Base-by-base conservation (phyloP, 2,113 vertebrate species). In the Crotalus horridus region DNA sequence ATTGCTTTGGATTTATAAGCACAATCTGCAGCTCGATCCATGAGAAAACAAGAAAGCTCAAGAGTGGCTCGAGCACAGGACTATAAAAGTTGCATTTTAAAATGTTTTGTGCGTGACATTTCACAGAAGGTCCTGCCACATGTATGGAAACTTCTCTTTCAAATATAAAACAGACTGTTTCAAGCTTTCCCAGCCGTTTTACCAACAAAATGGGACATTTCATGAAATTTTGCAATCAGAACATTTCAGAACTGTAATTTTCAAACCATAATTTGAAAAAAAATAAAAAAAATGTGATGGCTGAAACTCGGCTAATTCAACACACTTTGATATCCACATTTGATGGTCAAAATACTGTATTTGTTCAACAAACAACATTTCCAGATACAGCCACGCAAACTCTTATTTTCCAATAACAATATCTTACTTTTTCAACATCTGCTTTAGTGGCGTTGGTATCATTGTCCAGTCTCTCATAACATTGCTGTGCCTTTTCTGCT, bases 401-500 rank as follows among this genome's bases (percentile, higher is more conserved):
- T 24, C 39, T 81, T 81, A 81, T 17, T 0, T 56, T 0, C 61
- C 56, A 39, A 24, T 81, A 81, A 74, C n/a, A 54, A 21, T 48
- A 46, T 92, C 96, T 95, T 98, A 99, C 99, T 99, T 99, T 99
- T 96, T 99, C 99, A 96, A 99, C 99, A 94, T 99, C 99, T 1
- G 99, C 99, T 94, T 99, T 99, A 91, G 99, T 99, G 0, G 99
- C 99, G 87, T 99, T 99, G 94, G 98, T 98, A 97, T 99, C 99
- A 4, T 98, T 99, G 96, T 99, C 99, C 96, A 99, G 95, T 95
- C 98, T 98, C 91, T 99, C 99, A 0, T 98, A 99, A 96, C 98
- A 97, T 54, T 99, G 95, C 95, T 99, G 99, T 85, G 98, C 98
- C 94, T 99, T 99, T 97, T 99, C 99, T 2, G 99, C 98, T 97